phyloP scores from a whole-genome alignment of 2,113 vertebrate genomes.

The Cebidichthys violaceus region DNA sequence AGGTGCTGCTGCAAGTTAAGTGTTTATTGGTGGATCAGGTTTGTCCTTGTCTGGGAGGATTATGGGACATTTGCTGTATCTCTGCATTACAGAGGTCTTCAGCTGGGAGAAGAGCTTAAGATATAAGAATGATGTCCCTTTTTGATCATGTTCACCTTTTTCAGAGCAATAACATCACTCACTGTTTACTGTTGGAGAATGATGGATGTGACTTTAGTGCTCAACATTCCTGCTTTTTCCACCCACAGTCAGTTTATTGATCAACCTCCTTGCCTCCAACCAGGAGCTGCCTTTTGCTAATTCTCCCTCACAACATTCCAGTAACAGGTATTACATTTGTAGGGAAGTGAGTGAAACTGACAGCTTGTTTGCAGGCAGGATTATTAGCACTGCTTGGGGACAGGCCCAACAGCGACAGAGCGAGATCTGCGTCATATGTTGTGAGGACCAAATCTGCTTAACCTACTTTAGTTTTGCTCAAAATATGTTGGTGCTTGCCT shows the following conservation, averaged over 20 bases:
- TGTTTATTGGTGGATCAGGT: not conserved
- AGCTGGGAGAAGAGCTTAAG: not conserved
- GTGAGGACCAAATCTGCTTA: conserved; percentile 84
- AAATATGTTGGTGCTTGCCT: conserved; percentile 69
- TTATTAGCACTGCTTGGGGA: conserved; percentile 78
- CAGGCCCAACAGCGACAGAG: conserved; percentile 67
- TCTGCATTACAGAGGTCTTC: not conserved
- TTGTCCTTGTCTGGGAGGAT: not conserved
- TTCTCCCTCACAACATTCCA: conserved; percentile 70
- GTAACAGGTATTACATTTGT: conserved; percentile 66
- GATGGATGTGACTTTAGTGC: conserved; percentile 13
- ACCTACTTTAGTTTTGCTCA: conserved; percentile 79
- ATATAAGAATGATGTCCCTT: not conserved
- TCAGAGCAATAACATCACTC: not conserved
- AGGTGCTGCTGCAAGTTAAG: not conserved
- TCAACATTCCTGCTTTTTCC: conserved; percentile 48
- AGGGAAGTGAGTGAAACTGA: conserved; percentile 72
- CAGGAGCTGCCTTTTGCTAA: conserved; percentile 58
- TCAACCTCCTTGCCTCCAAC: conserved; percentile 27
- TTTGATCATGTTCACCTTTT: not conserved
- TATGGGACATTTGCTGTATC: not conserved
- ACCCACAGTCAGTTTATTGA: conserved; percentile 34
- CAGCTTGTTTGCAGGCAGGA: conserved; percentile 78
- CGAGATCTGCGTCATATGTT: conserved; percentile 80
- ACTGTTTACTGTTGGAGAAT: not conserved